Conservation (phyloP, 2,888 invertebrate species). For the Melanargia galathea region DNA sequence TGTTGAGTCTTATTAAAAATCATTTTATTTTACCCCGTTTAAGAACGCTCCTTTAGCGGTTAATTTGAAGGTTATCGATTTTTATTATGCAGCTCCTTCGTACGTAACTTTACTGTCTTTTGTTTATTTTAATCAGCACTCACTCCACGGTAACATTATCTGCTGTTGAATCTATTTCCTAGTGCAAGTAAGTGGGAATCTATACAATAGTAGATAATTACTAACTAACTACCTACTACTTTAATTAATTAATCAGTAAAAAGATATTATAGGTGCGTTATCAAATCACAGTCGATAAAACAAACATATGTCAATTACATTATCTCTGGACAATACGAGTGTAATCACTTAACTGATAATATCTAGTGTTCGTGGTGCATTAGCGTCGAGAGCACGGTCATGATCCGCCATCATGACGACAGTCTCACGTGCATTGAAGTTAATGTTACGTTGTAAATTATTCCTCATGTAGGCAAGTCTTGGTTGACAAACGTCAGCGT, state of each 20-base stretch:
- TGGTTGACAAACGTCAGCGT: constrained; percentile 45
- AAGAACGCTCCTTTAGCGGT: neutral
- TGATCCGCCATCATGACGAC: constrained; percentile 7
- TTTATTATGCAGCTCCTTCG: neutral
- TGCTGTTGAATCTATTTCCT: neutral
- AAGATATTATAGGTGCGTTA: constrained; percentile 10
- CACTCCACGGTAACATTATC: neutral
- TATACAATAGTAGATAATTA: neutral
- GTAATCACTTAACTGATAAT: constrained; percentile 12
- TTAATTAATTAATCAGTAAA: constrained; percentile 24
- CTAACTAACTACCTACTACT: too few species aligned
- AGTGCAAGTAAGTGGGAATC: neutral
- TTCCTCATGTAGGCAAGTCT: constrained; percentile 22
- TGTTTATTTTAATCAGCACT: constrained; percentile 1
- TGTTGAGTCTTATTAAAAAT: constrained; percentile 4
- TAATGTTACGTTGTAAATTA: constrained; percentile 29
- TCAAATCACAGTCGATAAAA: constrained; percentile 4
- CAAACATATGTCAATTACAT: constrained; percentile 3
- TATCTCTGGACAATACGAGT: neutral
- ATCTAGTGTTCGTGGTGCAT: constrained; percentile 17
- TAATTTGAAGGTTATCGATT: neutral
- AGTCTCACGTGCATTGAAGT: constrained; percentile 22
- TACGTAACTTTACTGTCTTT: neutral
- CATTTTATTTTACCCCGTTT: neutral
- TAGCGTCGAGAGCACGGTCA: constrained; percentile 11